Evolutionary conservation across 30 jellyfish, hydroid and myxozoan species (phyloP), one percentile per base, ranked within the genome.

Genomic region (Cassiopea xamachana): DNA sequence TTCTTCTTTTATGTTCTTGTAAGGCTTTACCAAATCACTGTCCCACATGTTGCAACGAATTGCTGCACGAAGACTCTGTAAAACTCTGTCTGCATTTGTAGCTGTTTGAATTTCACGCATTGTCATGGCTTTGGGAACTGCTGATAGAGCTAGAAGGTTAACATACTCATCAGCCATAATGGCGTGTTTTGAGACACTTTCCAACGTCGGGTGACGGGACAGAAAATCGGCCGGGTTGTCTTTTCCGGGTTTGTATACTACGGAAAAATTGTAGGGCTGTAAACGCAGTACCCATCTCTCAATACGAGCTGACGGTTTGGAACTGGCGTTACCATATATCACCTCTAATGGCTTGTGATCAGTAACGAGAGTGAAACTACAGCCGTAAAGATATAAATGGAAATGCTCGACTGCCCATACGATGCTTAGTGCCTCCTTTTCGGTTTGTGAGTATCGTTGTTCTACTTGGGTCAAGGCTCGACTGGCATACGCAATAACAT

Each of bases 401-500:
- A 75, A 27, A 27, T 27, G 39, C 39, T 27, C 39, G 39, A 27
- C 39, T 27, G 39, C 39, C 39, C 39, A 27, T 73, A 75, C 85
- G 44, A 75, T 75, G 10, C 85, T 75, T 39, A 75, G 64, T 7
- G 85, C 85, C 17, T 75, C 73, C 69, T 75, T 75, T 75, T 55
- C 82, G 5, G 90, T 81, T 47, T 81, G 82, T 12, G 90, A 81
- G 60, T 58, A 81, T 7, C 90, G 64, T 19, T 60, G 61, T 81
- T 81, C 90, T 12, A 81, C 90, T 7, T n/a, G 73, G 18, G 81
- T 60, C 16, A 81, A 82, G 60, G 95, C 72, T 7, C 95, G 85
- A 60, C 88, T 86, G 89, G 83, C 93, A 73, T 88, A 88, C 13
- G 58, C 92, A 43, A 88, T 64, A n/a, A 88, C 93, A 14, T 61